These are phyloP conservation scores for Phengaris alcon DNA, from an alignment of 2,888 invertebrate genomes.

Conservation along the genomic window DNA sequence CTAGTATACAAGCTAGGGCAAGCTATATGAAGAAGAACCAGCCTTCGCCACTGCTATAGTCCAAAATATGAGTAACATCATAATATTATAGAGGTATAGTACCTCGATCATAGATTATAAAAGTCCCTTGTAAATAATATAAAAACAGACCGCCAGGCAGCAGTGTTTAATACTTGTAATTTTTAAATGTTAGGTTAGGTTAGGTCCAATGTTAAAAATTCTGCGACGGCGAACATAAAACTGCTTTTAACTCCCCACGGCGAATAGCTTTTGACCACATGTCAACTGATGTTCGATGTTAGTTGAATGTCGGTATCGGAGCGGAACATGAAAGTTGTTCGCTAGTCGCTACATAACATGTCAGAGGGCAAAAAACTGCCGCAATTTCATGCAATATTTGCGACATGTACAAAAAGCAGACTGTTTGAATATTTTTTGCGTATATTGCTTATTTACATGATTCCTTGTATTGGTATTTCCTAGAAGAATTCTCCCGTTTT, in stretches of 20 bases:
- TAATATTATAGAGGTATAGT: too few relatives aligned
- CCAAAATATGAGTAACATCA: too few relatives aligned
- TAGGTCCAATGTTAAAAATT: not conserved
- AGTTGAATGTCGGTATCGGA: constrained; percentile 11
- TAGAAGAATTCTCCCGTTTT: not conserved
- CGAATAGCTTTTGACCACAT: constrained; percentile 1
- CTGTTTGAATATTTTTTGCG: not conserved
- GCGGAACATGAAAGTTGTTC: not conserved
- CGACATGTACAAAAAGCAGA: not conserved
- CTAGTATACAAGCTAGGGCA: too few relatives aligned
- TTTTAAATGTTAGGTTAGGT: not conserved
- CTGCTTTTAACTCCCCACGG: constrained; percentile 10
- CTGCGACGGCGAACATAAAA: constrained; percentile 3
- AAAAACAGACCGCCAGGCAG: not conserved
- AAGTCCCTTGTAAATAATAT: not conserved
- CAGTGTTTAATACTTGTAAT: not conserved
- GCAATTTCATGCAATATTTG: not conserved
- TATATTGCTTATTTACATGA: not conserved
- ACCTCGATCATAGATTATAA: too few relatives aligned
- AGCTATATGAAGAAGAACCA: too few relatives aligned
- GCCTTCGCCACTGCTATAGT: too few relatives aligned
- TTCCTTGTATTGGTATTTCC: too few relatives aligned
- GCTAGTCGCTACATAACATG: not conserved
- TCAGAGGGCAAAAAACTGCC: not conserved
- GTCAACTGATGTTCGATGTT: constrained; percentile 4